Evolutionary conservation across 2,797 vertebrate genomes (phyloP).

Genomic region (Galago senegalensis): DNA sequence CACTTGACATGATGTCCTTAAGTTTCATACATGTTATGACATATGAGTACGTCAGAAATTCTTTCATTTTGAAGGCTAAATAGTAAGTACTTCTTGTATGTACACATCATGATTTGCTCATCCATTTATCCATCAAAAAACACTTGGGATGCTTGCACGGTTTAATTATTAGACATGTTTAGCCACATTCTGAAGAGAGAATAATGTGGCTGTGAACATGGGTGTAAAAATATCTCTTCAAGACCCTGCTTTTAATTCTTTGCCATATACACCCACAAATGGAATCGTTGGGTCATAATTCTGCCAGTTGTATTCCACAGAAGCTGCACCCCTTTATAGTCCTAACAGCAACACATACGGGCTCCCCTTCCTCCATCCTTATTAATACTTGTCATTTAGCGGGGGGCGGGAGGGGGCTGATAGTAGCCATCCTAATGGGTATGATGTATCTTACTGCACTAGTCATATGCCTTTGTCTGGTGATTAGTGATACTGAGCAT

Average conservation of each 20-base stretch:
- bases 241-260: background rate
- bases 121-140: background rate
- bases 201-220: background rate
- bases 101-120: background rate
- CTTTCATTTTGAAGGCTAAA: background rate
- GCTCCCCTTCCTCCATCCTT: background rate
- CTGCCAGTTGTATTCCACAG: background rate
- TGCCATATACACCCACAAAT: background rate
- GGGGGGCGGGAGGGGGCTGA: background rate
- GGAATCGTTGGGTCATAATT: background rate
- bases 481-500: background rate
- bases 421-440: background rate
- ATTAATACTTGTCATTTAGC: background rate
- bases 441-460: background rate
- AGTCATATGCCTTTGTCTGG: background rate
- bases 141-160: background rate
- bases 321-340: background rate
- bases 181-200: background rate
- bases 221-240: background rate
- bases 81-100: too few species aligned
- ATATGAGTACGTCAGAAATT: background rate
- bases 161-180: background rate
- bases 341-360: background rate
- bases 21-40: background rate
- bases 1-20: background rate